Evolutionary conservation across 1,140 invertebrate species (phyloP), one percentile per base, ranked within the genome.

Genomic region (Sarcophaga bullata): DNA sequence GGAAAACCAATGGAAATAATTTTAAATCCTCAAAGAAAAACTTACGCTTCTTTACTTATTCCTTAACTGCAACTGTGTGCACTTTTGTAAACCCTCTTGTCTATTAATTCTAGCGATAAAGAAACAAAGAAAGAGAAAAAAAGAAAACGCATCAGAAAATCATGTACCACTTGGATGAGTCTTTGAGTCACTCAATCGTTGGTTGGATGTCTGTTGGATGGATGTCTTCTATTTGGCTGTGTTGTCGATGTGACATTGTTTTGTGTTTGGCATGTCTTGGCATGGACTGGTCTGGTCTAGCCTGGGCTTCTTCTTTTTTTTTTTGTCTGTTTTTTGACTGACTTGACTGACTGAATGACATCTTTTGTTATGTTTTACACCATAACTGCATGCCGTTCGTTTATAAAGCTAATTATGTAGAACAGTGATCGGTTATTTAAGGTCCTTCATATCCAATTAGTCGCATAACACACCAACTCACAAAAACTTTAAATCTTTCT

Each of bases 371-470:
- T 78, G 75, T 78, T 78, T 78, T 78, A 78, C 75, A 78, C 75
- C 75, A 78, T 78, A 78, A 78, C 75, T 52, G 75, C 75, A 52
- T 78, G 75, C 75, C 75, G 75, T 78, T 78, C 75, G 75, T 78
- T 78, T 78, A 78, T 78, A 73, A 49, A 50, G 82, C 82, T 82
- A 82, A 82, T 82, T 82, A 82, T 82, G 82, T 82, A 82, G 82
- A 82, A 82, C 82, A 82, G 78, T 82, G 82, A 76, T 80, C 82
- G 76, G 82, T 80, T 82, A 82, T 82, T 82, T 82, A 82, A 82
- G 82, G 75, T 80, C 76, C 82, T 82, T 82, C 82, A 82, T 82
- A 82, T 80, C 82, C 82, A 82, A 82, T 82, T 82, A 82, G 82
- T 82, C 82, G 76, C 62, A 80, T 80, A 80, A 82, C 82, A 82